A percentile compares a stretch with the other conserved stretches of the same genome.
Evolutionary conservation across 2,113 vertebrate species (phyloP).

Genomic region (Myrmecobius fasciatus): DNA sequence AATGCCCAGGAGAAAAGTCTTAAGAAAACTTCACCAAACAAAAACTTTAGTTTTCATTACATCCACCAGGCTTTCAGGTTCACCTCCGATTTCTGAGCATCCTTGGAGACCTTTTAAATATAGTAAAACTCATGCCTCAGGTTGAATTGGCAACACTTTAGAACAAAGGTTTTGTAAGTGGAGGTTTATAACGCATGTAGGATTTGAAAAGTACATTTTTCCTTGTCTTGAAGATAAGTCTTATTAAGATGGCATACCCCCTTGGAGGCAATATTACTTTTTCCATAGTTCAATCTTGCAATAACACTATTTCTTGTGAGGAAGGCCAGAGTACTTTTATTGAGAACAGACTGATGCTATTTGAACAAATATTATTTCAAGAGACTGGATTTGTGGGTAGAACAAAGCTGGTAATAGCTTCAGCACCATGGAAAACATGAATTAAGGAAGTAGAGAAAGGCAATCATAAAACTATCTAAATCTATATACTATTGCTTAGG

Average conservation of each 20-base stretch:
- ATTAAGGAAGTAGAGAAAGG: neutral
- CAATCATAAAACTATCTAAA: neutral
- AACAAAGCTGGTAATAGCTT: conserved; percentile 55
- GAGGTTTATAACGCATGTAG: conserved; percentile 84
- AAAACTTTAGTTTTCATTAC: conserved; percentile 83
- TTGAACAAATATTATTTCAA: conserved; percentile 79
- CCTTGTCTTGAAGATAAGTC: conserved; percentile 82
- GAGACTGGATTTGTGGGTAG: conserved; percentile 69
- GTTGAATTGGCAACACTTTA: conserved; percentile 84
- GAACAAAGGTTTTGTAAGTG: conserved; percentile 84
- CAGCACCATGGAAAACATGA: neutral
- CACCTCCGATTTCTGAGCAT: conserved; percentile 79
- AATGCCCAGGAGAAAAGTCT: conserved; percentile 65
- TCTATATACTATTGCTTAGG: neutral
- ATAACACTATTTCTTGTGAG: conserved; percentile 80
- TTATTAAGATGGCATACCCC: conserved; percentile 83
- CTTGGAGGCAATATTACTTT: conserved; percentile 81
- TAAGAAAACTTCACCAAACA: conserved; percentile 77
- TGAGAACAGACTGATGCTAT: conserved; percentile 71
- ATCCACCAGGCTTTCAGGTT: conserved; percentile 72
- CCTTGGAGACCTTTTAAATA: conserved; percentile 84
- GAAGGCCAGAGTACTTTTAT: conserved; percentile 75
- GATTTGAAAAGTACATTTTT: conserved; percentile 85
- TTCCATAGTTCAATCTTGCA: conserved; percentile 76
- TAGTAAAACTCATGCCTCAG: conserved; percentile 81